These are phyloP conservation scores for Gambusia holbrooki DNA, from an alignment of 2,113 vertebrate species.

Conservation along the genomic window DNA sequence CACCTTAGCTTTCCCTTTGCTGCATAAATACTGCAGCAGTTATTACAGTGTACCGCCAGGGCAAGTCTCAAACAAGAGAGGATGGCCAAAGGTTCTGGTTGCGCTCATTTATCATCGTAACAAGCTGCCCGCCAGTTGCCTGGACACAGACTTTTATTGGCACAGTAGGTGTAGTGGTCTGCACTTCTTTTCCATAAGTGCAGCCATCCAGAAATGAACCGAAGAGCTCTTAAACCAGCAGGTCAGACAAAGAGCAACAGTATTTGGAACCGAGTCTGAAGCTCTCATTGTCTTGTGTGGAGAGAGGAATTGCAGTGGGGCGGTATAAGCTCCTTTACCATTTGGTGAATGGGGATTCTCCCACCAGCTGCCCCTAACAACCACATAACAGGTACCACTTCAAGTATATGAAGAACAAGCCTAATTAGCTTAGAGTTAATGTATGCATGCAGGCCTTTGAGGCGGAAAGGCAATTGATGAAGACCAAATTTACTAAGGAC, in stretches of 20 bases:
- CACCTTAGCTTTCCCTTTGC: constrained; percentile 52
- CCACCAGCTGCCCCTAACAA: constrained; percentile 68
- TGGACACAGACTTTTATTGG: constrained; percentile 48
- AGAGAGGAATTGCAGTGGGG: constrained; percentile 51
- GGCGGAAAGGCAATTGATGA: constrained; percentile 45
- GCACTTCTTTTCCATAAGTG: constrained; percentile 52
- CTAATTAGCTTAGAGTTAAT: constrained; percentile 70
- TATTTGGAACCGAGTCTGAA: constrained; percentile 69
- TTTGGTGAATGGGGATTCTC: constrained; percentile 51
- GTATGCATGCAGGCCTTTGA: constrained; percentile 64
- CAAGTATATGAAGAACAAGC: constrained; percentile 29
- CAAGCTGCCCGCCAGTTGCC: constrained; percentile 62
- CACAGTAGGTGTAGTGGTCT: constrained; percentile 54
- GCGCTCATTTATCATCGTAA: constrained; percentile 38
- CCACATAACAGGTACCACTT: constrained; percentile 45
- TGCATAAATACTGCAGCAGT: constrained; percentile 40
- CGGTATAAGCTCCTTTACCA: constrained; percentile 58
- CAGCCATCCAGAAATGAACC: constrained; percentile 67
- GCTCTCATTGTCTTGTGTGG: constrained; percentile 56
- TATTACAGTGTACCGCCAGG: constrained; percentile 34
- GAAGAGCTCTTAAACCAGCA: constrained; percentile 52
- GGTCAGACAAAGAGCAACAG: constrained; percentile 48
- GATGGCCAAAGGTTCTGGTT: neutral
- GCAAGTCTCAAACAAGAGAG: constrained; percentile 13
- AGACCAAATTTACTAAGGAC: constrained; percentile 51